Base-by-base conservation (phyloP, 2,113 vertebrate genomes). In the Garra rufa region DNA sequence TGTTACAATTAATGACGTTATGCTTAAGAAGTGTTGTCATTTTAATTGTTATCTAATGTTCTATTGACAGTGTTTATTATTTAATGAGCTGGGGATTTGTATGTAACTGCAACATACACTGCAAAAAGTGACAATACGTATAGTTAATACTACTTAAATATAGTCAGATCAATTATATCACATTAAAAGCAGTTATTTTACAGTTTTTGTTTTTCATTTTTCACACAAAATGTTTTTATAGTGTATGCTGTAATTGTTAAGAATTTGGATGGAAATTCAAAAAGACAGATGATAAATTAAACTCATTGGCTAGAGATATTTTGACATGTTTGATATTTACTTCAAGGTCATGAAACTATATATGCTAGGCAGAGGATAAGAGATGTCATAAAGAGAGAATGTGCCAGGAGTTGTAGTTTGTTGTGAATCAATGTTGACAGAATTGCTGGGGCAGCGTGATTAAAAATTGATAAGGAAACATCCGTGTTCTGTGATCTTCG, bases 401-500 rank as follows among this genome's bases (percentile, higher is more conserved):
- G 89, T 92, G 93, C 94, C 95, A 94, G 89, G 83, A 93, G 94
- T 94, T 94, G 92, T 91, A 93, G 90, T 96, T 95, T 94, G 91
- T 93, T 85, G 92, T 93, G 73, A 93, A 94, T 94, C 90, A 91
- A 52, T 94, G 91, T 87, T 93, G 94, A 95, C 95, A 94, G 91
- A 91, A 94, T 93, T 91, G 91, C 85, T 41, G 30, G 80, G 78
- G 89, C 90, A 87, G 92, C 95, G 94, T 94, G 91, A 94, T 94
- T 95, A 95, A 96, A 95, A 96, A 96, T 95, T 95, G 94, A 96
- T 96, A 94, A 93, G 89, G 88, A 90, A 95, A 93, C 88, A 92
- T 92, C 88, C 89, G 88, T 67, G 89, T 90, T 91, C 92, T 88
- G 92, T 90, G 92, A 92, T 92, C 94, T 87, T 92, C 88, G 83